phyloP scores from a whole-genome alignment of 37 sponge, comb jelly and placozoan species.

The Axinella damicornis region DNA sequence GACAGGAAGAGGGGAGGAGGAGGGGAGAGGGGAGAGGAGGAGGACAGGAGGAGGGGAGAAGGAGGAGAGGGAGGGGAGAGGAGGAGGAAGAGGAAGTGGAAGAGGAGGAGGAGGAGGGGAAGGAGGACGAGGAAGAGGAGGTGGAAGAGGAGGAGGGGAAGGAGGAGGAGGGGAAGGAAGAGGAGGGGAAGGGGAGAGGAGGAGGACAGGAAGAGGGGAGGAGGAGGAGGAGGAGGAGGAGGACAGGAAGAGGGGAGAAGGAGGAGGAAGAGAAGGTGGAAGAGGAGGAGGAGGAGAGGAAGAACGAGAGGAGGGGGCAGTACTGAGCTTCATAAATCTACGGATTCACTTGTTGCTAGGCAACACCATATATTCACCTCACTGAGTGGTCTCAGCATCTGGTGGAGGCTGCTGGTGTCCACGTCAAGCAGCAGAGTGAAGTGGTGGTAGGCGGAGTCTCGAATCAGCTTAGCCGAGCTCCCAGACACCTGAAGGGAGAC shows the following conservation, averaged over 20 bases:
- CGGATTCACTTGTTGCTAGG: background rate
- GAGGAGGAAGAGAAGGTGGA: too few species aligned
- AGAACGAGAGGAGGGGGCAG: background rate
- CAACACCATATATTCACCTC: constrained; percentile 7
- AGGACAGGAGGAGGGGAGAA: too few species aligned
- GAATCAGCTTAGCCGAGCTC: constrained; percentile 68
- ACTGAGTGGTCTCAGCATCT: constrained; percentile 30
- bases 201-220: too few species aligned
- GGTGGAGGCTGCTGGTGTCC: constrained; percentile 33
- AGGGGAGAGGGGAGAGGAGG: too few species aligned
- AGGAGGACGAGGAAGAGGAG: too few species aligned
- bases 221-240: too few species aligned
- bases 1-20: too few species aligned
- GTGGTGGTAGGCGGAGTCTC: constrained; percentile 77
- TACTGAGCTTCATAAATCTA: background rate
- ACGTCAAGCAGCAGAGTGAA: constrained; percentile 81
- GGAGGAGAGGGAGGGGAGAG: too few species aligned
- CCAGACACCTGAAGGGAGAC: constrained; percentile 76
- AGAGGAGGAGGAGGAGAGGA: too few species aligned
- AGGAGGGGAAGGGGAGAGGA: background rate
- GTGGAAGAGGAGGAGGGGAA: background rate
- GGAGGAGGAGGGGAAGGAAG: background rate
- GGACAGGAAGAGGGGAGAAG: too few species aligned
- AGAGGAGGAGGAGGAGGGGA: background rate
- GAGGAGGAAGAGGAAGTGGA: background rate